Base-by-base conservation (phyloP, 2,797 vertebrate genomes). In the Melanotaenia maccullochi region DNA sequence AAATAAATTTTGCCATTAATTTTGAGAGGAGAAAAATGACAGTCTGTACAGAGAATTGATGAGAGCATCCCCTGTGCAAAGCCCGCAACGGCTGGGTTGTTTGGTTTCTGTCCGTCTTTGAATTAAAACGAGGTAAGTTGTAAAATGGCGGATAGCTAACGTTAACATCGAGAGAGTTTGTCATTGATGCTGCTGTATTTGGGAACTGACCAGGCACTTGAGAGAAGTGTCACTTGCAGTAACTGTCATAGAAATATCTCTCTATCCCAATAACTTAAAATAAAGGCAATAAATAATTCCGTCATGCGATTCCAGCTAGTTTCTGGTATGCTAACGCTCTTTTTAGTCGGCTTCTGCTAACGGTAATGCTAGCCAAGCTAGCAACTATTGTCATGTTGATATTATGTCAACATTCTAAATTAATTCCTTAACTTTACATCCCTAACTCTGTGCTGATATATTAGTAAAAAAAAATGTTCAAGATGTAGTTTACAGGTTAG, bases 91-190 rank as follows among this genome's bases (percentile, higher is more conserved):
- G 81, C 75, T 76, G 89, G 84, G 85, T 82, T 75, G 63, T 79
- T 83, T 79, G 83, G 28, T 78, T 86, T 70, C 67, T 74, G 78
- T 78, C 65, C 80, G 75, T 75, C 64, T 86, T 82, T 91, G 85
- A 87, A 85, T 90, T 90, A 84, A 87, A 92, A 93, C 89, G 93
- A 95, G 96, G 96, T 96, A 96, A 96, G 96, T 96, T 95, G 91
- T 94, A 96, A 96, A 95, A 97, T 96, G 96, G 96, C 95, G 95
- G 94, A 94, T 93, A 79, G 86, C 90, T 83, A 95, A 94, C 92
- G 88, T 93, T 93, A 77, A 75, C 82, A 55, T 76, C 65, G 88
- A 91, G 87, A 90, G 95, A 96, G 94, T 95, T 95, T 96, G 93
- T 93, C 78, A 79, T 82, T 84, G 84, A 83, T 88, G 83, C 82